A percentile compares a stretch with the other conserved stretches of the same genome.
Conservation (phyloP, 2,797 vertebrate genomes). For the Helicolenus hilgendorfi region DNA sequence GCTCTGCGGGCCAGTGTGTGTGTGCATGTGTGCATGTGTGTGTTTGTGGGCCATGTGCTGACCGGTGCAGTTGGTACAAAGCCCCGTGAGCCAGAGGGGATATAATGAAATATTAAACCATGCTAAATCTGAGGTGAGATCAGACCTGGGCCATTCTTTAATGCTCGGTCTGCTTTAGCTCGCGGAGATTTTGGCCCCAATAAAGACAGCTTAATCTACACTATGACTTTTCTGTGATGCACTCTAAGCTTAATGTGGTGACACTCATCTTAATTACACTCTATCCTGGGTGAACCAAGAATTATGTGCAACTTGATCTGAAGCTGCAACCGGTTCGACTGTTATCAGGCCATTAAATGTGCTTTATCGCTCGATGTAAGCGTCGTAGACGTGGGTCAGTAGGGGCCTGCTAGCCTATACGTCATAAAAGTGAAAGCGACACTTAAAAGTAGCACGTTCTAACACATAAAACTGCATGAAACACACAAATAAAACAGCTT, state of each 20-base stretch:
- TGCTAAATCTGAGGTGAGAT: slow-evolving; percentile 71
- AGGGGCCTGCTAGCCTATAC: too few relatives aligned
- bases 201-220: slow-evolving; percentile 1
- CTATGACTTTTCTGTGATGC: not conserved
- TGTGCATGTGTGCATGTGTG: not conserved
- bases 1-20: slow-evolving; percentile 43
- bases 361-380: not conserved
- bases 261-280: not conserved
- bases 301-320: not conserved
- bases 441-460: not conserved
- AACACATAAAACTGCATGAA: not conserved
- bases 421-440: not conserved
- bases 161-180: not conserved
- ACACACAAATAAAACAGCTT: not conserved
- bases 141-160: slow-evolving; percentile 40
- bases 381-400: too few relatives aligned
- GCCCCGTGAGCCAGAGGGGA: slow-evolving; percentile 63
- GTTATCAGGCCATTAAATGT: not conserved
- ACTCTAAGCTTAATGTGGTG: not conserved
- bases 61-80: slow-evolving; percentile 79
- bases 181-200: not conserved
- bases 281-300: not conserved
- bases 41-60: slow-evolving; percentile 70
- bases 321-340: not conserved
- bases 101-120: slow-evolving; percentile 80